Evolutionary conservation across 2,888 invertebrate genomes (phyloP), one percentile per base, ranked within the genome.

Genomic region (Isotomurus palustris): DNA sequence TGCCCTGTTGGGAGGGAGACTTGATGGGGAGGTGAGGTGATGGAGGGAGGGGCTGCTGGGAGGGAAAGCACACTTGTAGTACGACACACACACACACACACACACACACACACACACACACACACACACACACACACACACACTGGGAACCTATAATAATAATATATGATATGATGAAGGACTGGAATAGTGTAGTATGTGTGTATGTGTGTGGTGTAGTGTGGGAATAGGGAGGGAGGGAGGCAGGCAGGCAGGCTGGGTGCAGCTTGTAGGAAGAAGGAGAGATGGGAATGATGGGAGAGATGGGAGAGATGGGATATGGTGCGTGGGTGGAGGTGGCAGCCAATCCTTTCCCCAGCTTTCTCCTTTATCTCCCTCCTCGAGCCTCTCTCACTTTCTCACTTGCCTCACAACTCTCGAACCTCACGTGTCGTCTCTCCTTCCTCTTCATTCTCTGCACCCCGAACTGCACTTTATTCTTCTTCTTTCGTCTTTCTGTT

Each of bases 261-360:
- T 38, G 17, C n/a, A n/a, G n/a, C n/a, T n/a, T n/a, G n/a, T n/a
- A n/a, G n/a, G 43, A 25, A 6, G 43, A 12, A 43, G 43, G 43
- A 25, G 22, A 21, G 43, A 43, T 43, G 17, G 43, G 32, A 10
- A 12, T 10, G 32, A 32, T 12, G 32, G 32, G 12, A 32, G 32
- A 12, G 10, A 10, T 8, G 32, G 8, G 32, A 43, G 6, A 6
- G 22, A 43, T 27, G 25, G 12, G 5, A 6, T 38, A 38, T 50
- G 62, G 58, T 65, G 65, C 65, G 65, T 65, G 65, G 65, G 65
- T 62, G 65, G 62, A 57, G 55, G 65, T 62, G 53, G 62, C 60
- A 65, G 59, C 62, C 43, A 43, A 43, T 43, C 43, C 43, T 38
- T 38, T 38, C 38, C n/a, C 6, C 38, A 17, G 17, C n/a, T 19